Evolutionary conservation across 2,113 vertebrate genomes (phyloP).

Genomic region (Antigone vipio): DNA sequence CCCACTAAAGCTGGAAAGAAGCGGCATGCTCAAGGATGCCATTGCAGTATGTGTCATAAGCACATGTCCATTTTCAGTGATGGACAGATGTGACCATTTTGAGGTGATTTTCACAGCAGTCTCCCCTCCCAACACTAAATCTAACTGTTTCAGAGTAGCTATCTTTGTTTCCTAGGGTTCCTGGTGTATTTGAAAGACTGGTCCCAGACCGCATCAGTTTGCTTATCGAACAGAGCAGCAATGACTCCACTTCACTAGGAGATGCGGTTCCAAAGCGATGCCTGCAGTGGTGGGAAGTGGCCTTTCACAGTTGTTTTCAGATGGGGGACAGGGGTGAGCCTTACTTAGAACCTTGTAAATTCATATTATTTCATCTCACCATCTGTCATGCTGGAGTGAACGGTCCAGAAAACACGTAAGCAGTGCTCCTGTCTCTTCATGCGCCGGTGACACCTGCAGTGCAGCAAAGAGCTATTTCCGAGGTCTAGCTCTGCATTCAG

Average conservation of each 20-base stretch:
- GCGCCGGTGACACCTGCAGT: conserved; percentile 86
- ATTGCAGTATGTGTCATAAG: neutral
- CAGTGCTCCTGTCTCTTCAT: conserved; percentile 86
- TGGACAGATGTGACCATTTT: neutral
- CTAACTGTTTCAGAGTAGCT: neutral
- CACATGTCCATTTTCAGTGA: fast-evolving
- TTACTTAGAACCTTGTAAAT: neutral
- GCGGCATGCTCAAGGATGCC: neutral
- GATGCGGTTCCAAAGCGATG: neutral
- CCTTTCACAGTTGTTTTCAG: neutral
- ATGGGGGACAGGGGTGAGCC: neutral
- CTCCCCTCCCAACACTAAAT: neutral
- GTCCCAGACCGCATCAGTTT: neutral
- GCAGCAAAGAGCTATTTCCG: conserved; percentile 79
- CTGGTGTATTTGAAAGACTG: neutral
- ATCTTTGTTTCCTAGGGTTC: neutral
- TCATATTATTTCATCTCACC: conserved; percentile 72
- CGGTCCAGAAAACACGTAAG: conserved; percentile 86
- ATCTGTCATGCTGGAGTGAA: conserved; percentile 77
- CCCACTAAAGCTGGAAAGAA: neutral
- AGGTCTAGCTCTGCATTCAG: conserved; percentile 79
- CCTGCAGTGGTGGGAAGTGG: neutral
- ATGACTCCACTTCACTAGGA: neutral
- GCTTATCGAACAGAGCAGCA: neutral
- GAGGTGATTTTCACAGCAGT: neutral